Conservation (phyloP, 2,113 vertebrate species). For the Ammodytes dubius region DNA sequence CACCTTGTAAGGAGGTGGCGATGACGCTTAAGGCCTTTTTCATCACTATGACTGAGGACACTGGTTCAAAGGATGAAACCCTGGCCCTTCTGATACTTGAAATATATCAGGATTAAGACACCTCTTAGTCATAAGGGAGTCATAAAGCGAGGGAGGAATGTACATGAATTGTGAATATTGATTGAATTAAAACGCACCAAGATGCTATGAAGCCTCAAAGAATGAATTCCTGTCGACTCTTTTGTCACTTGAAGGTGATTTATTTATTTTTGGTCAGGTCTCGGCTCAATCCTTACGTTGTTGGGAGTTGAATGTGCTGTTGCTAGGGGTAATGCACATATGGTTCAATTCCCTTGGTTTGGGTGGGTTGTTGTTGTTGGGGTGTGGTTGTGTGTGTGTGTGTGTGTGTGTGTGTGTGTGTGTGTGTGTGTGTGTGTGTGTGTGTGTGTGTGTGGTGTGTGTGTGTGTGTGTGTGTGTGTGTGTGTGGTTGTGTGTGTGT, state of each 20-base stretch:
- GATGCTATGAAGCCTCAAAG: not conserved
- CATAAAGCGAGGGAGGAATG: not conserved
- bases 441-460: not conserved
- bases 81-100: conserved; percentile 14
- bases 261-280: conserved; percentile 18
- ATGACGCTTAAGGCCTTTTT: not conserved
- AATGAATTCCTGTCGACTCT: conserved; percentile 11
- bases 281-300: conserved; percentile 40
- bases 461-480: not conserved
- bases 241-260: conserved; percentile 7
- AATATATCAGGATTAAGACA: not conserved
- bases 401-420: not conserved
- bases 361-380: too few relatives aligned
- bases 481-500: not conserved
- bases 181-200: conserved; percentile 16
- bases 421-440: conserved; percentile 12
- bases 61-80: conserved; percentile 40
- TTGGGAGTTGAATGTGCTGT: conserved; percentile 65
- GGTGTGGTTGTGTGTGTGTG: too few relatives aligned
- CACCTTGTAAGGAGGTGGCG: not conserved
- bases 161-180: not conserved
- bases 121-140: conserved; percentile 1
- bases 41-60: not conserved
- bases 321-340: conserved; percentile 51
- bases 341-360: conserved; percentile 26